phyloP scores from a whole-genome alignment of 1,140 invertebrate species.

The Chrysomallon squamiferum region DNA sequence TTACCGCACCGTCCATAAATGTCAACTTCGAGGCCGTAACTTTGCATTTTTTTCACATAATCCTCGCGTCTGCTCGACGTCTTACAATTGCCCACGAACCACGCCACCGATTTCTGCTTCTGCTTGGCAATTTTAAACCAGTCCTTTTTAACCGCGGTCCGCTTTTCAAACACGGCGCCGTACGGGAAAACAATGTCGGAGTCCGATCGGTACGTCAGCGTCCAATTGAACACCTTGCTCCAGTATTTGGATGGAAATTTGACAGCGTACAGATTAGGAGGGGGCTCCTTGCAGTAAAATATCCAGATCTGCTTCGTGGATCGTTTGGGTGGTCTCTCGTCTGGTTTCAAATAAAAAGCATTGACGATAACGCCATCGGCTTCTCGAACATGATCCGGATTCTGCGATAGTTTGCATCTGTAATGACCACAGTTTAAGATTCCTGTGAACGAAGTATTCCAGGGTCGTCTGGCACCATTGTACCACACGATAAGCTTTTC shows the following conservation, averaged over 20 bases:
- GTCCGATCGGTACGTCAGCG: background rate
- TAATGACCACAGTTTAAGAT: background rate
- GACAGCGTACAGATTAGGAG: background rate
- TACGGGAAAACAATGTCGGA: constrained; percentile 3
- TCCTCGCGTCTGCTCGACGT: background rate
- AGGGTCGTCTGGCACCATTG: background rate
- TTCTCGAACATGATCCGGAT: background rate
- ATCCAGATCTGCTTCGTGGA: background rate
- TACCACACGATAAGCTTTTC: no score
- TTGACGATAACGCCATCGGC: background rate
- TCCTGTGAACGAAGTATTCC: background rate
- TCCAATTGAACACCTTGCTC: constrained; percentile 2
- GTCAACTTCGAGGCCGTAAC: constrained; percentile 67
- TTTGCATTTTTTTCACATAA: constrained; percentile 58
- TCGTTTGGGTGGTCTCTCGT: background rate
- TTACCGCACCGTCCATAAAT: constrained; percentile 71
- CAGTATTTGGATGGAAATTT: background rate
- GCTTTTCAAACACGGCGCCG: background rate
- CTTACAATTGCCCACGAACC: constrained; percentile 4
- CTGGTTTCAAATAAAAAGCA: background rate
- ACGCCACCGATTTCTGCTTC: background rate
- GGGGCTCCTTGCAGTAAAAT: background rate
- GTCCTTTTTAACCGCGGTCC: background rate
- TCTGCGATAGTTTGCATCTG: background rate
- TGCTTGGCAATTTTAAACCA: background rate